Base-by-base conservation (phyloP, 2,888 invertebrate genomes). In the Melinopterus prodromus region DNA sequence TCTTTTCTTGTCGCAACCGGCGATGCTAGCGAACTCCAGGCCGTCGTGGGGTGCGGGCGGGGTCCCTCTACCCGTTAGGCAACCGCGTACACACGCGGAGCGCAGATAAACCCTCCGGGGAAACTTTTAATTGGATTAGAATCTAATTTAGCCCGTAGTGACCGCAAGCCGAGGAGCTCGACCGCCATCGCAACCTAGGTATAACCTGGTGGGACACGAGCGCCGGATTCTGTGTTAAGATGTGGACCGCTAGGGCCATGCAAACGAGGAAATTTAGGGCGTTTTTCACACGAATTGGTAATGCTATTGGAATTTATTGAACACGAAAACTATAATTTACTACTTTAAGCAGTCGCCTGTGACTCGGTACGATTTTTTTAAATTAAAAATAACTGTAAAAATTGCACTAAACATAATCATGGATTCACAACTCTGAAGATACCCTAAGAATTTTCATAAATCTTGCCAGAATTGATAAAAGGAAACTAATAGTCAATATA, bases 111-210 rank as follows among this genome's bases (percentile, higher is more conserved):
- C 86, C 88, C 88, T 84, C 82, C 80, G 85, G 87, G 86, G 86
- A 88, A 89, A 90, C 88, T 90, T 89, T 90, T 90, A 90, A 90
- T 89, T 90, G 89, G 89, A 90, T 90, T 90, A 89, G 89, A 89
- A 89, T 89, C 89, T 89, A 89, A 90, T 89, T 90, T 89, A 87
- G 88, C 53, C 87, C 88, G 86, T 87, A 88, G 88, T 89, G 88
- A 88, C 88, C 89, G 86, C 87, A 86, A 82, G 85, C 85, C 84
- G 85, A 86, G 82, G 82, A 81, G 85, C 82, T 83, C 83, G 81
- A 84, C 53, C 71, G 38, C 35, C 26, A 53, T 53, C 53, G 26
- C 53, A 53, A 53, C 26, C 26, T 53, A 53, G 53, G 53, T 53
- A 53, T 53, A 53, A 53, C 53, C 53, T 53, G 53, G 53, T 53